Percentiles rank a stretch among this genome's conserved stretches.
Conservation (phyloP, 2,113 vertebrate genomes). For the Eudorcas thomsonii region DNA sequence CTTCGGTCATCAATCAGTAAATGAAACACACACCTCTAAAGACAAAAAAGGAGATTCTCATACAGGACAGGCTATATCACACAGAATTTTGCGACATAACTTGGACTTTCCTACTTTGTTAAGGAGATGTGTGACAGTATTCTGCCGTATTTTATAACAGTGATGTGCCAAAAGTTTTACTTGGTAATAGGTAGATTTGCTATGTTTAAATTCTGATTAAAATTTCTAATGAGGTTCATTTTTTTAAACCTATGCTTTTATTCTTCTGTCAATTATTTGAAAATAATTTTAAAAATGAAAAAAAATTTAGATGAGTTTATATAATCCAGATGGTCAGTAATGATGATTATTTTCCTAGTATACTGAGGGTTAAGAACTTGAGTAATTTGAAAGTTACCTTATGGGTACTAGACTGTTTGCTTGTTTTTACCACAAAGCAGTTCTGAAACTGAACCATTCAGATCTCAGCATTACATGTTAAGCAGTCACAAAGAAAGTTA, state of each 20-base stretch:
- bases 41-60: neutral
- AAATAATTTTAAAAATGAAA: neutral
- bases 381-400: neutral
- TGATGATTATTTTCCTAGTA: neutral
- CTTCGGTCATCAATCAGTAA: neutral
- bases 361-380: neutral
- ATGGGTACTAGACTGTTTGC: neutral
- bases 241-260: neutral
- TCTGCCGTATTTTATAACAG: neutral
- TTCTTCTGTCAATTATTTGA: slow-evolving; percentile 5
- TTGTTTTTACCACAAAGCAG: neutral
- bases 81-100: neutral
- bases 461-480: neutral
- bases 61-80: neutral
- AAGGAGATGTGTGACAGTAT: neutral
- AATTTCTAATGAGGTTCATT: neutral
- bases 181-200: neutral
- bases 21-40: neutral
- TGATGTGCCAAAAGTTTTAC: neutral
- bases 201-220: neutral
- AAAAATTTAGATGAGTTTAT: neutral
- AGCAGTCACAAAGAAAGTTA: neutral
- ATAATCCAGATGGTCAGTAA: neutral
- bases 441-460: neutral
- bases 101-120: neutral